phyloP scores from a whole-genome alignment of 1,140 invertebrate species.

The Melitaea cinxia region DNA sequence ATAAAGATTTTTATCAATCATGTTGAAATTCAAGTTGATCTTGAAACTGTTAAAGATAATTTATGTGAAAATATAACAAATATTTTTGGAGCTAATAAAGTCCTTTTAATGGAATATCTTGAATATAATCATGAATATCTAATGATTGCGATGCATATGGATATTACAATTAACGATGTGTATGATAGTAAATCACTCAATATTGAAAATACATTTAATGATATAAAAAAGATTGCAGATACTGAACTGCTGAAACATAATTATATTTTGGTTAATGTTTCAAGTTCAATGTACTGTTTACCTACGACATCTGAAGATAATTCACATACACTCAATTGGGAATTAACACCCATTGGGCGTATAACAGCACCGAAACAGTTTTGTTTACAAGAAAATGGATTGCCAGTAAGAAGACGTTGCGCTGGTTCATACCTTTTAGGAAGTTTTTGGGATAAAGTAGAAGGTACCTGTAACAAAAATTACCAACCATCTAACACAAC shows the following conservation, averaged over 20 bases:
- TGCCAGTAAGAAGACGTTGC: slow-evolving; percentile 77
- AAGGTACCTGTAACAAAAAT: slow-evolving; percentile 69
- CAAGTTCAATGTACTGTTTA: slow-evolving; percentile 73
- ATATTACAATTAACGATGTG: slow-evolving; percentile 46
- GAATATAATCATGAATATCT: slow-evolving; percentile 47
- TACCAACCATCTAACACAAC: slow-evolving; percentile 68
- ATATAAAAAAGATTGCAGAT: slow-evolving; percentile 43
- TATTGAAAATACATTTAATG: slow-evolving; percentile 46
- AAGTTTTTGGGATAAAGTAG: slow-evolving; percentile 67
- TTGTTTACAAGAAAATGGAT: slow-evolving; percentile 77
- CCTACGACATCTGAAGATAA: slow-evolving; percentile 55
- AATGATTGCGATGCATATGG: slow-evolving; percentile 57
- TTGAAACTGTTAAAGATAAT: slow-evolving; percentile 30
- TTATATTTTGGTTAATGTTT: slow-evolving; percentile 61
- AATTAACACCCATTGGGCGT: slow-evolving; percentile 68
- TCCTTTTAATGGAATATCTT: slow-evolving; percentile 63
- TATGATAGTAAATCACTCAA: slow-evolving; percentile 41
- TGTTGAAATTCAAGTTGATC: slow-evolving; percentile 39
- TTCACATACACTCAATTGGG: slow-evolving; percentile 62
- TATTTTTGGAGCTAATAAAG: slow-evolving; percentile 56
- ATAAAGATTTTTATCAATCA: slow-evolving; percentile 43
- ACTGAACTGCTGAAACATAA: slow-evolving; percentile 50
- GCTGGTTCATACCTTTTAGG: slow-evolving; percentile 73
- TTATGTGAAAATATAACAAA: slow-evolving; percentile 47
- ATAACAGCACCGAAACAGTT: slow-evolving; percentile 75